phyloP scores from a whole-genome alignment of 2,888 invertebrate genomes.

The Polyploca ridens region DNA sequence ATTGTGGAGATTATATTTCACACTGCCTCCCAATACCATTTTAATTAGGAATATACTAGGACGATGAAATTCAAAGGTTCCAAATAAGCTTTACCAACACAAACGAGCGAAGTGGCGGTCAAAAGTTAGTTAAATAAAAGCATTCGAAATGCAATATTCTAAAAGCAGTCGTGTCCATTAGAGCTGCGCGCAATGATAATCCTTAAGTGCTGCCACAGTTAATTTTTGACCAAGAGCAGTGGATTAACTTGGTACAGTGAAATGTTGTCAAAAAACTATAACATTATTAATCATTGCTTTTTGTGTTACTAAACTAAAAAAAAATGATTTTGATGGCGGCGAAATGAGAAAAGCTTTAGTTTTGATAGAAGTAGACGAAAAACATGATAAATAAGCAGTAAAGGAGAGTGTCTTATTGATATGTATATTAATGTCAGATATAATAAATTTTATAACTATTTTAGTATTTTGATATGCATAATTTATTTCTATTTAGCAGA shows the following conservation, averaged over 20 bases:
- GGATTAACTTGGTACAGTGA: background rate
- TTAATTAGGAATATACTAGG: background rate
- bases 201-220: constrained; percentile 31
- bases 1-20: background rate
- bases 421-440: no score
- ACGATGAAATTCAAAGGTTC: background rate
- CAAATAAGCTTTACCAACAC: constrained; percentile 17
- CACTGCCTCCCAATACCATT: background rate
- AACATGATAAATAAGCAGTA: no score
- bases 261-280: no score
- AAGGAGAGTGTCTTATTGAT: no score
- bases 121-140: constrained; percentile 25
- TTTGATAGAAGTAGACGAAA: no score
- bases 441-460: no score
- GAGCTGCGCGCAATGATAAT: constrained; percentile 35
- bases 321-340: no score
- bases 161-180: constrained; percentile 32
- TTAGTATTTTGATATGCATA: no score
- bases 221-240: constrained; percentile 27
- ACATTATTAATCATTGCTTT: no score
- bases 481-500: no score
- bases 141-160: constrained; percentile 34
- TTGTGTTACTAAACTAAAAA: no score
- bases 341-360: no score
- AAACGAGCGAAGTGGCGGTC: constrained; percentile 21